Evolutionary conservation across 2,888 invertebrate genomes (phyloP).

Genomic region (Agrochola lychnidis): DNA sequence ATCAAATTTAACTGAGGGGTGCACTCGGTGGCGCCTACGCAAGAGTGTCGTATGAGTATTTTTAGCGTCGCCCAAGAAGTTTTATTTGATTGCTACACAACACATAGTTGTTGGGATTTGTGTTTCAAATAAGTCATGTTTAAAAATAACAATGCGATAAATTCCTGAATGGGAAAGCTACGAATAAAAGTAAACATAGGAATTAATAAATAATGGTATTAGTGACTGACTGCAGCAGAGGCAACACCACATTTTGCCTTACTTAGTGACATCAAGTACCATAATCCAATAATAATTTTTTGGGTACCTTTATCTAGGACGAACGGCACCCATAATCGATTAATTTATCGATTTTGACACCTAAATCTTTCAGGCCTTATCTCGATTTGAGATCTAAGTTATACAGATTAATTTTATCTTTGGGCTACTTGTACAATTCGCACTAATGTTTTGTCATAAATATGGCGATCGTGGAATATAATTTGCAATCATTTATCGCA

Average conservation of each 20-base stretch:
- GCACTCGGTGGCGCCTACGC: constrained; percentile 65
- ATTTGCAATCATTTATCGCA: constrained; percentile 26
- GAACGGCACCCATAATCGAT: constrained; percentile 18
- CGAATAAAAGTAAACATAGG: constrained; percentile 28
- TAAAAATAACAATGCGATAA: constrained; percentile 65
- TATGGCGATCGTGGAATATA: constrained; percentile 41
- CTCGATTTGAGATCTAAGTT: constrained; percentile 16
- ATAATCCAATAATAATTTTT: constrained; percentile 28
- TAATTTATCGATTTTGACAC: constrained; percentile 28
- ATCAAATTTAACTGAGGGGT: constrained; percentile 31
- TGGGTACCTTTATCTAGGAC: background rate
- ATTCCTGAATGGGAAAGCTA: constrained; percentile 53
- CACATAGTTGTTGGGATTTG: constrained; percentile 66
- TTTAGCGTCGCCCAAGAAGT: constrained; percentile 68
- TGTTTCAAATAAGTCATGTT: constrained; percentile 67
- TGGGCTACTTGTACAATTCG: constrained; percentile 12
- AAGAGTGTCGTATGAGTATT: constrained; percentile 66
- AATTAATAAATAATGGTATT: constrained; percentile 51
- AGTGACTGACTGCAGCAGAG: constrained; percentile 8
- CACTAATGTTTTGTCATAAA: constrained; percentile 38
- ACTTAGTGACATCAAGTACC: constrained; percentile 8
- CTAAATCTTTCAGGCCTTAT: constrained; percentile 18
- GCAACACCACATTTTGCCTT: constrained; percentile 27
- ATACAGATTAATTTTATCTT: constrained; percentile 35
- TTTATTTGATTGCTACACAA: constrained; percentile 68